A percentile compares a stretch with the other conserved stretches of the same genome.
These are phyloP conservation scores for Pseudococcus longispinus DNA, from an alignment of 2,888 invertebrate genomes.

Conservation along the genomic window DNA sequence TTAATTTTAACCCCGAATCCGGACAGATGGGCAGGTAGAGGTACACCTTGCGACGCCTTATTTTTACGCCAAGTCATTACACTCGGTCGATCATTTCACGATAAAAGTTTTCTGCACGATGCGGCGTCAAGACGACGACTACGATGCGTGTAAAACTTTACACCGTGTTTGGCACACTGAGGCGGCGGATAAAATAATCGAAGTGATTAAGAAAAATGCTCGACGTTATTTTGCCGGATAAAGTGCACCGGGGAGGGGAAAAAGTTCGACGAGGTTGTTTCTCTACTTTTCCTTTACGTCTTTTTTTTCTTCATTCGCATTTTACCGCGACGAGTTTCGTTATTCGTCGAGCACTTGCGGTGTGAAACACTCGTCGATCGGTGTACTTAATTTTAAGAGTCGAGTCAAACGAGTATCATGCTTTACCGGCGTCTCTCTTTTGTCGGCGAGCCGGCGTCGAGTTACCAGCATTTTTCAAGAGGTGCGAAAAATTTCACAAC, in stretches of 20 bases:
- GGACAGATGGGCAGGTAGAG: background rate
- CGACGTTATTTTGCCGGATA: background rate
- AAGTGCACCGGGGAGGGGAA: background rate
- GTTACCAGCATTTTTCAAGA: no score
- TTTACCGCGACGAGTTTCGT: background rate
- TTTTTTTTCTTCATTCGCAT: background rate
- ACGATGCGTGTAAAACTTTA: background rate
- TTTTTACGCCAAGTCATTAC: constrained; percentile 4
- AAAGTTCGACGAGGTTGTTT: background rate
- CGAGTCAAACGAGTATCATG: background rate
- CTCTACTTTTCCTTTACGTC: background rate
- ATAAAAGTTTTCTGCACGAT: background rate
- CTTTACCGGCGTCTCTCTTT: background rate
- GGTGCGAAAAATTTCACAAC: background rate
- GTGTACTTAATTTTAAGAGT: background rate
- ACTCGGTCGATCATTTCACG: background rate
- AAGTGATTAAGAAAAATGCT: background rate
- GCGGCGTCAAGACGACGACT: background rate
- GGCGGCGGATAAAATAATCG: background rate
- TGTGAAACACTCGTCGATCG: background rate
- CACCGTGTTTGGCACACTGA: background rate
- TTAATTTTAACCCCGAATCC: background rate
- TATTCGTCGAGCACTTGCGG: background rate
- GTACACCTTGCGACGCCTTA: background rate
- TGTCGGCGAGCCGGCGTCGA: background rate